Base-by-base conservation (phyloP, 1,140 invertebrate species). In the Ceratina calcarata region DNA sequence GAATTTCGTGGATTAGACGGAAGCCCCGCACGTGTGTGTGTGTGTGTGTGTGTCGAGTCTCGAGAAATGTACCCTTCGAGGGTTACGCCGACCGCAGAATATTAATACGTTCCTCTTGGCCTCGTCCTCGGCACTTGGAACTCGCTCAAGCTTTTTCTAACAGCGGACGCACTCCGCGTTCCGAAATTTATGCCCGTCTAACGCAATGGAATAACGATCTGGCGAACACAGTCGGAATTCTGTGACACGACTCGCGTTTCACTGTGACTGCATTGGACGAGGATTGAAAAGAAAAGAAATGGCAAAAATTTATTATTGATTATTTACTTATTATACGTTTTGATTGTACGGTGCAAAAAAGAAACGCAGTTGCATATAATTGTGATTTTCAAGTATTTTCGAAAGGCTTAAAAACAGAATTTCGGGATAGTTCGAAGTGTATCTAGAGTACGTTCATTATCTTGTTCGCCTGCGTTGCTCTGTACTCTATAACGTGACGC, bases 11-110 rank as follows among this genome's bases (percentile, higher is more conserved):
- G 67, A 83, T 84, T 68, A 76, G 27, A 89, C 87, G 85, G 82
- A 85, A 83, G 84, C 75, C 73, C 78, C 75, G 78, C 24, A 53
- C 72, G 69, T 78, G 27, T 70, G n/a, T 84, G 87, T 85, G 15
- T 24, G 55, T 69, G 69, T 78, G 27, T 70, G n/a, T 84, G 87
- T 85, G 15, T 24, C 84, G 87, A 76, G 77, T 80, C 84, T 81
- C 78, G 85, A 45, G 55, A 82, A 88, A 88, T 88, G 73, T 84
- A 86, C 84, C 84, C 85, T 84, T 83, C 75, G 78, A 81, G 86
- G 84, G 78, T 83, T 81, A 82, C 64, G 60, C 72, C 71, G 73
- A 80, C 81, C 76, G 74, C 78, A 62, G 88, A 90, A 90, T 90
- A 90, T 91, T 91, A 90, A 91, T 89, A 78, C 69, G 62, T 45